phyloP scores from a whole-genome alignment of 2,888 invertebrate species.

The Meandrusa payeni region DNA sequence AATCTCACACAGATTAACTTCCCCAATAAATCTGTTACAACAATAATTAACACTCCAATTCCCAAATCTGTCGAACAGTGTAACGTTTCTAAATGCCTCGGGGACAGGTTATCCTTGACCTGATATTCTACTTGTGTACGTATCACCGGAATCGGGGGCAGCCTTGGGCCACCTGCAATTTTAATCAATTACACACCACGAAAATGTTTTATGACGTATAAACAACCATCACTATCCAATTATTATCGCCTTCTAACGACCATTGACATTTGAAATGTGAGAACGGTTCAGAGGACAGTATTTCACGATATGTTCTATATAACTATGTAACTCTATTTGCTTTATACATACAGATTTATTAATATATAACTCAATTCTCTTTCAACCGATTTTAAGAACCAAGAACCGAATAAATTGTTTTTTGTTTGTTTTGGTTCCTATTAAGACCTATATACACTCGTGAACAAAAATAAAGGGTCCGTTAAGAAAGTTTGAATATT shows the following conservation, averaged over 20 bases:
- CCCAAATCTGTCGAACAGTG: slow-evolving; percentile 13
- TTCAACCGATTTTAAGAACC: too few species aligned
- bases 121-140: slow-evolving; percentile 46
- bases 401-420: too few species aligned
- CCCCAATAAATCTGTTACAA: slow-evolving; percentile 16
- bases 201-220: slow-evolving; percentile 16
- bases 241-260: slow-evolving; percentile 8
- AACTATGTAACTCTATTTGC: too few species aligned
- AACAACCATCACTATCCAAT: slow-evolving; percentile 17
- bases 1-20: slow-evolving; percentile 12
- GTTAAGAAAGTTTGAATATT: too few species aligned
- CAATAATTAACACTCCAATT: slow-evolving; percentile 21
- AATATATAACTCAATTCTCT: too few species aligned
- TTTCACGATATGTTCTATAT: slow-evolving; percentile 1
- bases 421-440: too few species aligned
- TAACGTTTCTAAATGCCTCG: slow-evolving; percentile 30
- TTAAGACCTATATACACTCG: too few species aligned
- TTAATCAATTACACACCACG: slow-evolving; percentile 29
- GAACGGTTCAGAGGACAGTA: slow-evolving; percentile 8
- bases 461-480: too few species aligned
- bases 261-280: slow-evolving; percentile 18
- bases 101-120: slow-evolving; percentile 55
- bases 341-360: too few species aligned
- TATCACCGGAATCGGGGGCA: slow-evolving; percentile 31
- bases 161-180: slow-evolving; percentile 30